Base-by-base conservation (phyloP, 2,113 vertebrate species). In the Eidolon helvum region DNA sequence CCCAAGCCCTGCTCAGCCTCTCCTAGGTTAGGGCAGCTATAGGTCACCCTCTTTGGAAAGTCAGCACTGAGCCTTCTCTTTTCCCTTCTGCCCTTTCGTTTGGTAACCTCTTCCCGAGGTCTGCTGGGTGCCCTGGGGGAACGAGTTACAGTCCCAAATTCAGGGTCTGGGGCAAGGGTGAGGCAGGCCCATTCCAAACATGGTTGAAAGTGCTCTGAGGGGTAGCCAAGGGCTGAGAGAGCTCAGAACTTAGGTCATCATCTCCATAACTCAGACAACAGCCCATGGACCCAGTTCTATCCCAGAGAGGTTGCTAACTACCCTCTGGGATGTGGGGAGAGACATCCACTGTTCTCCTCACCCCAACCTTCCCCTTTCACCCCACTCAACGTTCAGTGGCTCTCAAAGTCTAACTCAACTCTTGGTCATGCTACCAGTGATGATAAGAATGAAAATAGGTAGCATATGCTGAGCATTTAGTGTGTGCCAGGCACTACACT, bases 61-160 rank as follows among this genome's bases (percentile, higher is more conserved):
- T 71, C 2, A 12, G 66, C 40, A 7, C 55, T 16, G 43, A 63
- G 66, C 78, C 79, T 90, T 61, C 18, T 14, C 50, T 75, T 35
- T 1, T 11, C 35, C 43, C 63, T 26, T 72, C 38, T 66, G 55
- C 55, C 45, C 14, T 0, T 24, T 43, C 63, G n/a, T 68, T 33
- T 38, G 10, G 14, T 53, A 19, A 7, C 15, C 19, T 48, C 65
- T 30, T 22, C 43, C 53, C 24, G 43, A 83, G 48, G 35, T 22
- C 61, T 90, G 45, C 21, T 2, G 40, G 53, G 3, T n/a, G 26
- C 72, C 50, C 50, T 1, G 22, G 80, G 26, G 68, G 30, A 6
- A 11, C 0, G 10, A 59, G 6, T 21, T 33, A 0, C 3, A 38
- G 69, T 15, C 19, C 12, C 15, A 50, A n/a, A 7, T 15, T 5